Percentiles rank a stretch among this genome's conserved stretches.
Evolutionary conservation across 2,888 invertebrate species (phyloP).

Genomic region (Agrypnus murinus): DNA sequence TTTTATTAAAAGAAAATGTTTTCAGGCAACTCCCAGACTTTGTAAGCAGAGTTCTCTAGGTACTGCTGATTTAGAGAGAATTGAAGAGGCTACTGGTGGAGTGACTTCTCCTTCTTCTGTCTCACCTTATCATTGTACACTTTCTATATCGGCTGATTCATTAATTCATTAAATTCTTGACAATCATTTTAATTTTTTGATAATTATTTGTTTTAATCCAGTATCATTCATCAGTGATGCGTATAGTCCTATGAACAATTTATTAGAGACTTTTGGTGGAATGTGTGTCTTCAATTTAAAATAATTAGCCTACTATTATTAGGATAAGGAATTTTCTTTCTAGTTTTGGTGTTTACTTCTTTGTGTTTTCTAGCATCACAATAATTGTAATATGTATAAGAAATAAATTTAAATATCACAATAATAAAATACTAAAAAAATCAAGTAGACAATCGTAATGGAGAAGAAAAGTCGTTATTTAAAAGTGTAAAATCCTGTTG

Average conservation of each 20-base stretch:
- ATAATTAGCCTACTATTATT: constrained; percentile 20
- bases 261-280: constrained; percentile 1
- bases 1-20: not conserved
- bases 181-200: constrained; percentile 56
- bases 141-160: constrained; percentile 70
- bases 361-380: constrained; percentile 25
- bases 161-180: constrained; percentile 64
- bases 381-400: not conserved
- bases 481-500: constrained; percentile 44
- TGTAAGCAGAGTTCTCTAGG: constrained; percentile 82
- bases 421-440: constrained; percentile 35
- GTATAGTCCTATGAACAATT: too few species aligned
- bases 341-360: constrained; percentile 53
- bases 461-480: constrained; percentile 45
- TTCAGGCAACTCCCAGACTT: constrained; percentile 69
- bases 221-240: not conserved
- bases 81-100: constrained; percentile 77
- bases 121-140: constrained; percentile 65
- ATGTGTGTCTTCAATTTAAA: constrained; percentile 20
- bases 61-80: constrained; percentile 80
- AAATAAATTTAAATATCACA: constrained; percentile 39
- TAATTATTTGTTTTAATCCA: not conserved
- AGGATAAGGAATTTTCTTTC: constrained; percentile 52
- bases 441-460: constrained; percentile 63
- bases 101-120: constrained; percentile 68